Base-by-base conservation (phyloP, 2,888 invertebrate genomes). In the Drosophila longiperda region DNA sequence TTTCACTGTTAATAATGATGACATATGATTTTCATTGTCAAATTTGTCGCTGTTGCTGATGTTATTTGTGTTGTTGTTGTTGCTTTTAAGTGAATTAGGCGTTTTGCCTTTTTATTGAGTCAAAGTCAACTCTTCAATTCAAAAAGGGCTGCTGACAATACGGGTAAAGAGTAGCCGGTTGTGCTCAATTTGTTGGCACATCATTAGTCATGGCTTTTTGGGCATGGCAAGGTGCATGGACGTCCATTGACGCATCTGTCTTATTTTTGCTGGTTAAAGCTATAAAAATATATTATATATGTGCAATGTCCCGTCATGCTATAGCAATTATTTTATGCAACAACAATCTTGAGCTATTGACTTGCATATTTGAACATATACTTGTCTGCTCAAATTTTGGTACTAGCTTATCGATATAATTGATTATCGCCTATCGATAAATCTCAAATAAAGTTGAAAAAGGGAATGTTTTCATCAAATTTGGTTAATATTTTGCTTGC, bases 1-100 rank as follows among this genome's bases (percentile, higher is more conserved):
- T 92, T 91, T 91, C 80, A 90, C 91, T 92, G 92, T 92, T 92
- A 92, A 92, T 92, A 92, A 92, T 92, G 91, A 92, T 92, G 92
- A 92, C 92, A 92, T 92, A 92, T 92, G 92, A 92, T 92, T 92
- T 91, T 82, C 92, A 90, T 91, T 92, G 92, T 91, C 86, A 90
- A 87, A 85, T 79, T 87, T 87, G 70, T 65, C 34, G 72, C 57
- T 73, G 62, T 61, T 57, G 72, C 57, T 73, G 61, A 59, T 57
- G 38, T 52, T 58, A 45, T 62, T 34, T 60, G 63, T 17, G 42
- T 4, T 63, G 53, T 12, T 23, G 57, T 42, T 66, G 58, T 42
- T 71, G 64, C 68, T 79, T 78, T 83, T 90, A 90, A 92, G 91
- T 92, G 91, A 91, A 90, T 91, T 85, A 80, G 83, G 58, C 86